Conservation (phyloP, 2,888 invertebrate genomes). For the Ochropleura leucogaster region DNA sequence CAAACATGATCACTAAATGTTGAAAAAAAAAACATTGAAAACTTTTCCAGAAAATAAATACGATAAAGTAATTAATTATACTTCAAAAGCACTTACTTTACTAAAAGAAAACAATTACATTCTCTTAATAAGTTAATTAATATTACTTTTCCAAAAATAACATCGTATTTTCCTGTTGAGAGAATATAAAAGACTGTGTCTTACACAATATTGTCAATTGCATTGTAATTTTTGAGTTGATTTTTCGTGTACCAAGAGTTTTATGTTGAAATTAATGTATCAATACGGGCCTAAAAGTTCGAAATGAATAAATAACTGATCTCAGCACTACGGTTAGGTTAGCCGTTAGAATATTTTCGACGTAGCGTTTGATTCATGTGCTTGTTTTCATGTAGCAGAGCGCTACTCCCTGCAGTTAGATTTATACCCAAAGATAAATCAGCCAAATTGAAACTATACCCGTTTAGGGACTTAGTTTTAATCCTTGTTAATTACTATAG, state of each 20-base stretch:
- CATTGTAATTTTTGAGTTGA: not conserved
- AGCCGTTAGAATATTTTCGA: conserved; percentile 53
- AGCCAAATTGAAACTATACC: conserved; percentile 51
- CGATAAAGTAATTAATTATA: not conserved
- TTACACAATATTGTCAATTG: not conserved
- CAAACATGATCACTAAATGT: not conserved
- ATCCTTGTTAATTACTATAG: conserved; percentile 27
- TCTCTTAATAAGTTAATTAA: not conserved
- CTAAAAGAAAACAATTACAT: not conserved
- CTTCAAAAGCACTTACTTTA: not conserved
- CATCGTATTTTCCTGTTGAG: not conserved
- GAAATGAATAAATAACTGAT: conserved; percentile 51
- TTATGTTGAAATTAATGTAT: conserved; percentile 6
- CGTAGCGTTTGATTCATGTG: conserved; percentile 59
- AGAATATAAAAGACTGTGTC: no score
- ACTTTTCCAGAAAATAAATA: not conserved
- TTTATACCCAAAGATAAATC: conserved; percentile 59
- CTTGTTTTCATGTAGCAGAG: conserved; percentile 60
- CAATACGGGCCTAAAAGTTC: conserved; percentile 26
- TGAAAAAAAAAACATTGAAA: not conserved
- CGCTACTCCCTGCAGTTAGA: conserved; percentile 56
- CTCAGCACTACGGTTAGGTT: conserved; percentile 35
- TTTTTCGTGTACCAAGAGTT: not conserved
- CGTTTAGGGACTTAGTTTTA: conserved; percentile 12
- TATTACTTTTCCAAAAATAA: not conserved